A percentile compares a stretch with the other conserved stretches of the same genome.
phyloP scores from a whole-genome alignment of 2,797 vertebrate genomes.

The Sternarchorhynchus goeldii region DNA sequence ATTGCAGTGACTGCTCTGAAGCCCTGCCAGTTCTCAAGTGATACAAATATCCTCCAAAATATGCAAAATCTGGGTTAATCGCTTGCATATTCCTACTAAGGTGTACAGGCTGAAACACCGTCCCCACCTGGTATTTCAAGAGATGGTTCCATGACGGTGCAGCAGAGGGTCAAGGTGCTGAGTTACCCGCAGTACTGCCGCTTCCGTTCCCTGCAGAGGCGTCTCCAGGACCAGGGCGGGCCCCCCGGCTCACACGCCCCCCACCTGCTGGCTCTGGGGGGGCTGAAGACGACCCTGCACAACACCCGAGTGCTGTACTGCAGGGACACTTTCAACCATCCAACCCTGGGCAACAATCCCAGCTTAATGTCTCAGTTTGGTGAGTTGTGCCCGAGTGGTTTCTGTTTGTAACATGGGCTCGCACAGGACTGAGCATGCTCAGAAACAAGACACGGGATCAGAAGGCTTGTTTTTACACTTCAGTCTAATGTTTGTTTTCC shows the following conservation, averaged over 20 bases:
- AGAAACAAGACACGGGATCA: no score
- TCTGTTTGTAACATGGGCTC: not conserved
- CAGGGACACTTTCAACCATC: constrained; percentile 81
- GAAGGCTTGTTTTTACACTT: no score
- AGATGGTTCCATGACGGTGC: constrained; percentile 40
- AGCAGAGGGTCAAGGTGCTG: constrained; percentile 70
- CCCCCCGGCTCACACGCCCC: constrained; percentile 63
- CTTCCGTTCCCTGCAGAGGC: constrained; percentile 77
- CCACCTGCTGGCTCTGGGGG: constrained; percentile 77
- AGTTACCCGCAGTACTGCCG: constrained; percentile 84
- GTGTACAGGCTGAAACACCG: not conserved
- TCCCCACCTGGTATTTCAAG: not conserved
- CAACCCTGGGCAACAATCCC: constrained; percentile 73
- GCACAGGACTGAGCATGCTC: not conserved
- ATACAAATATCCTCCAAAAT: not conserved
- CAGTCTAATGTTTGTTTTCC: no score
- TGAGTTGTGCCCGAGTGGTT: constrained; percentile 59
- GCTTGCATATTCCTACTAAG: not conserved
- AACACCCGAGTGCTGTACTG: constrained; percentile 76
- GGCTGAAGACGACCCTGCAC: constrained; percentile 62
- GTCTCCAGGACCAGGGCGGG: constrained; percentile 63
- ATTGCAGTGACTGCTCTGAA: no score
- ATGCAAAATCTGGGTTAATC: not conserved
- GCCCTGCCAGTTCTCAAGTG: not conserved
- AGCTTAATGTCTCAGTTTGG: constrained; percentile 76